Evolutionary conservation across 2,113 vertebrate species (phyloP).

Genomic region (Podiceps cristatus): DNA sequence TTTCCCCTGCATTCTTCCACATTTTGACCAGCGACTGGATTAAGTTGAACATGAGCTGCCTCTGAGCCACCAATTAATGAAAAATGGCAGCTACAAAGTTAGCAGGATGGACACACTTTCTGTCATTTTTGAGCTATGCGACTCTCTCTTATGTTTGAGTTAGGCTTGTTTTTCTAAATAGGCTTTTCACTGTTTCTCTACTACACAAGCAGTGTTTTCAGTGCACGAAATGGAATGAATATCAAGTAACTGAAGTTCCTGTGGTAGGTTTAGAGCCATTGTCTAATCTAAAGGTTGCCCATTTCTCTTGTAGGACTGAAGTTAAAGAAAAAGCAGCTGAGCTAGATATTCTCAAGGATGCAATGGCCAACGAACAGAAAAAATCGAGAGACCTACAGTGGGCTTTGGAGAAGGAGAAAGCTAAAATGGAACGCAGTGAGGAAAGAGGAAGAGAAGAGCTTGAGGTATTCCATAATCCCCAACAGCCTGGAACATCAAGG

Average conservation of each 20-base stretch:
- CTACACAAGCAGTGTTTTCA: not conserved
- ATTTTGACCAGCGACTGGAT: not conserved
- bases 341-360: conserved; percentile 84
- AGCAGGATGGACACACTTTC: not conserved
- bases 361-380: conserved; percentile 86
- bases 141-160: not conserved
- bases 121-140: not conserved
- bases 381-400: conserved; percentile 89
- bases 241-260: not conserved
- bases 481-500: not conserved
- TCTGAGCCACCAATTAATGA: not conserved
- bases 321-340: conserved; percentile 87
- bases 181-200: not conserved
- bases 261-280: not conserved
- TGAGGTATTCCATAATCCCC: conserved; percentile 81
- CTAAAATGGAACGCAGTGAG: conserved; percentile 79
- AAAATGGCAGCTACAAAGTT: not conserved
- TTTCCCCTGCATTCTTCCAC: not conserved
- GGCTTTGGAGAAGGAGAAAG: conserved; percentile 89
- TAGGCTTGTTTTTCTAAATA: not conserved
- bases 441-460: conserved; percentile 87
- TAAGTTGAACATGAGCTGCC: not conserved
- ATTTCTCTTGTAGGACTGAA: conserved; percentile 80
- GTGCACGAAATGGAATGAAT: not conserved
- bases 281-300: not conserved